phyloP scores from a whole-genome alignment of 2,888 invertebrate genomes.

The Lamproptera curius region DNA sequence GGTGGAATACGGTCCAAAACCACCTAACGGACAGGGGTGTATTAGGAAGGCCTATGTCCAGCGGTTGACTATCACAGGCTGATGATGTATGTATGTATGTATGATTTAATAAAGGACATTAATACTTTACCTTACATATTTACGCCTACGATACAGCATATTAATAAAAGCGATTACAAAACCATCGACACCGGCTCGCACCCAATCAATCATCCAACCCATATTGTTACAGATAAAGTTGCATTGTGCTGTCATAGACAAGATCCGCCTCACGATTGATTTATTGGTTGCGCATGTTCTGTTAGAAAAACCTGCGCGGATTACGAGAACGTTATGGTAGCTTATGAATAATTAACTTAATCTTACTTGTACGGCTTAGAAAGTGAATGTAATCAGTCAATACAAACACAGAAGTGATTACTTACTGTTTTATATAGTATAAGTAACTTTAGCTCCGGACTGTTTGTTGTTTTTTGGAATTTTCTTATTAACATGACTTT shows the following conservation, averaged over 20 bases:
- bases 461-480: no score
- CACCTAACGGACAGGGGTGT: no score
- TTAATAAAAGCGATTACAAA: constrained; percentile 3
- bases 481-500: no score
- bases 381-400: constrained; percentile 9
- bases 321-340: constrained; percentile 1
- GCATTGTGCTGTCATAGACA: constrained; percentile 20
- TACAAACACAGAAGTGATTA: not conserved
- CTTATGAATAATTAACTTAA: constrained; percentile 15
- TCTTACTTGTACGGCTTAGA: constrained; percentile 5
- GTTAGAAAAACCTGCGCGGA: not conserved
- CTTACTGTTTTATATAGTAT: no score
- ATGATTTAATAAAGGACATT: no score
- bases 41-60: no score
- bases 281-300: constrained; percentile 5
- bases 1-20: no score
- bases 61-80: no score
- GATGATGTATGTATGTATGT: no score
- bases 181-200: not conserved
- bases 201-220: constrained; percentile 2
- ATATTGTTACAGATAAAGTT: constrained; percentile 17
- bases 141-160: no score
- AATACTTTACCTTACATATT: no score
- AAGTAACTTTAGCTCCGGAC: no score
- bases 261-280: constrained; percentile 10